Conservation (phyloP, 2,113 vertebrate species). For the Cygnus buccinator region DNA sequence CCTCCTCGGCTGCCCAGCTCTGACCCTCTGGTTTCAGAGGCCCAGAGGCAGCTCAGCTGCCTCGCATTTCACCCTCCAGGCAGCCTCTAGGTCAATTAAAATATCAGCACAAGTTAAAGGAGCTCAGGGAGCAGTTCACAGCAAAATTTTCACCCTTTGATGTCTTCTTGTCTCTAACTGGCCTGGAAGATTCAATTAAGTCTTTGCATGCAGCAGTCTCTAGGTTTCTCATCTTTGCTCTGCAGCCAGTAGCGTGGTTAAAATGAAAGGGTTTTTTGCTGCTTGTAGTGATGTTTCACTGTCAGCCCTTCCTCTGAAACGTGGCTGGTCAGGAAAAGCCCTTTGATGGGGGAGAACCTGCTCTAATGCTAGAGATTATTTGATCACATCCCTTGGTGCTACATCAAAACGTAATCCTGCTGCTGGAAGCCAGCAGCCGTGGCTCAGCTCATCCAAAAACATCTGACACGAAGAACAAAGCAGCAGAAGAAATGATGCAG, state of each 20-base stretch:
- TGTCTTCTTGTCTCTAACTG: neutral
- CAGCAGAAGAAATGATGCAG: neutral
- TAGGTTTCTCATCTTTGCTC: neutral
- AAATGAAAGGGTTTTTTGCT: neutral
- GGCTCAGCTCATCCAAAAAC: neutral
- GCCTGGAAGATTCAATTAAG: neutral
- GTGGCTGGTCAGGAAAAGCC: rapidly evolving
- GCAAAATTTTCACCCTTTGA: neutral
- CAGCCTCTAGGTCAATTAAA: neutral
- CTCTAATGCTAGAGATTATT: neutral
- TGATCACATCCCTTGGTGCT: neutral
- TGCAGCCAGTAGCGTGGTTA: neutral
- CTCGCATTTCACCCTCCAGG: neutral
- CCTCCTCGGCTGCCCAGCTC: neutral
- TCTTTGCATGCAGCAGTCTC: neutral
- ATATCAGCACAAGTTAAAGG: neutral
- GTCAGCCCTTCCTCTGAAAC: neutral
- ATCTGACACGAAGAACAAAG: rapidly evolving
- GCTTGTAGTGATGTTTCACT: neutral
- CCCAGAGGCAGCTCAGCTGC: neutral
- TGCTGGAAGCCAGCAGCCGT: neutral
- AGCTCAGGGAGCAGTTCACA: neutral
- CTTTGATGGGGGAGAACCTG: neutral
- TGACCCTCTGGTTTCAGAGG: neutral
- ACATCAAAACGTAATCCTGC: neutral